A percentile compares a stretch with the other conserved stretches of the same genome.
Evolutionary conservation across 92 coral and sea anemone species (phyloP).

Genomic region (Porites rus): DNA sequence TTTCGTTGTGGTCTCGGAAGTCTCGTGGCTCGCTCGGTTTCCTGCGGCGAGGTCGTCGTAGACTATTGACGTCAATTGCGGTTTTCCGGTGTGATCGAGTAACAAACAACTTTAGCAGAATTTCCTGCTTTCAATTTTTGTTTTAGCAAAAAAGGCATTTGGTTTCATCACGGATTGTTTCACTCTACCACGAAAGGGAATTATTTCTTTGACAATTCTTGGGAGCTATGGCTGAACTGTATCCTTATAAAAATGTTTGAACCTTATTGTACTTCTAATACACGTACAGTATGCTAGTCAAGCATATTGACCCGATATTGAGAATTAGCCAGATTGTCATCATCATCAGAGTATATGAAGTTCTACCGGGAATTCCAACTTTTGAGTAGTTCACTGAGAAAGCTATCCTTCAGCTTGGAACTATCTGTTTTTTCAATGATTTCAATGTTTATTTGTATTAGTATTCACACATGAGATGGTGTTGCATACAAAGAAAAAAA

Average conservation of each 20-base stretch:
- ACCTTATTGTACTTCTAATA: too few relatives aligned
- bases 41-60: conserved; percentile 52
- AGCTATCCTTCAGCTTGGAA: too few relatives aligned
- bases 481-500: too few relatives aligned
- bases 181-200: neutral
- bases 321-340: too few relatives aligned
- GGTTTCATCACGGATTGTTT: conserved; percentile 1
- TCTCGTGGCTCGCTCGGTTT: conserved; percentile 30
- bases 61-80: conserved; percentile 38
- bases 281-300: too few relatives aligned
- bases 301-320: too few relatives aligned
- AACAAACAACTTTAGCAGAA: conserved; percentile 17
- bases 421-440: too few relatives aligned
- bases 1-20: conserved; percentile 24
- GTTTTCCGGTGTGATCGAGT: conserved; percentile 41
- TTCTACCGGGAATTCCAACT: too few relatives aligned
- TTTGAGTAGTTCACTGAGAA: too few relatives aligned
- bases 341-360: too few relatives aligned
- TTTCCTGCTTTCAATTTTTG: conserved; percentile 3
- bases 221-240: neutral
- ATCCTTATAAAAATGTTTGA: neutral
- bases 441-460: too few relatives aligned
- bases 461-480: too few relatives aligned
- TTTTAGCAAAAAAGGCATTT: neutral
- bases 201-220: neutral